Evolutionary conservation across 2,888 invertebrate genomes (phyloP).

Genomic region (Scaptomyza parva): DNA sequence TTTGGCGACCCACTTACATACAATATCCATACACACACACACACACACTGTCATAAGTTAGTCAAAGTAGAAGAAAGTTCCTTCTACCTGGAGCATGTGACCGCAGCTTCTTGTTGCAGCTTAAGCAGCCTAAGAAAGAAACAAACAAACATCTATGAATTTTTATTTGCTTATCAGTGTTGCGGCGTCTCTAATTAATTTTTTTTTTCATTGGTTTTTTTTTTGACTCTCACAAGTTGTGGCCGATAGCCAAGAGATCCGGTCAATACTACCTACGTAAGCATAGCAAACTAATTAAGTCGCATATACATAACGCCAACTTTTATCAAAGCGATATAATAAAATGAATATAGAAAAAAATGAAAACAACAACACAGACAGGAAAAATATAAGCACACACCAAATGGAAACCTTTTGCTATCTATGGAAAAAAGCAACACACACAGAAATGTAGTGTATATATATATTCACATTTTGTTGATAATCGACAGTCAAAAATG

Average conservation of each 20-base stretch:
- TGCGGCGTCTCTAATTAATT: conserved; percentile 74
- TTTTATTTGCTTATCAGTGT: conserved; percentile 71
- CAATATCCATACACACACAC: too few relatives aligned
- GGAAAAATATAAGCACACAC: conserved; percentile 18
- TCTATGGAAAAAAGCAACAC: conserved; percentile 44
- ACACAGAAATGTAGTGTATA: conserved; percentile 10
- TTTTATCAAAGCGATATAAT: conserved; percentile 69
- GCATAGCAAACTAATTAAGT: conserved; percentile 73
- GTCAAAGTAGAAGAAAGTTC: conserved; percentile 64
- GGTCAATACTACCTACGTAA: conserved; percentile 66
- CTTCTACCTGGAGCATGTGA: conserved; percentile 54
- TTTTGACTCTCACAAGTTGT: conserved; percentile 19
- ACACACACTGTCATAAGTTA: too few relatives aligned
- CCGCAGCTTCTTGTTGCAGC: conserved; percentile 19
- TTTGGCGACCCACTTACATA: conserved; percentile 35
- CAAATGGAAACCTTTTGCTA: conserved; percentile 46
- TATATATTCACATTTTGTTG: conserved; percentile 30
- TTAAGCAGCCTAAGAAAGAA: conserved; percentile 18
- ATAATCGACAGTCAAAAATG: conserved; percentile 51
- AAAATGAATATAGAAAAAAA: conserved; percentile 26
- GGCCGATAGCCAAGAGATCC: conserved; percentile 59
- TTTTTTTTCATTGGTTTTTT: conserved; percentile 36
- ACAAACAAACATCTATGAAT: conserved; percentile 14
- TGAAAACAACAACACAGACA: conserved; percentile 28
- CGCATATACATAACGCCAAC: conserved; percentile 71